phyloP scores from a whole-genome alignment of 2,888 invertebrate species.

The Pyrgus malvae region DNA sequence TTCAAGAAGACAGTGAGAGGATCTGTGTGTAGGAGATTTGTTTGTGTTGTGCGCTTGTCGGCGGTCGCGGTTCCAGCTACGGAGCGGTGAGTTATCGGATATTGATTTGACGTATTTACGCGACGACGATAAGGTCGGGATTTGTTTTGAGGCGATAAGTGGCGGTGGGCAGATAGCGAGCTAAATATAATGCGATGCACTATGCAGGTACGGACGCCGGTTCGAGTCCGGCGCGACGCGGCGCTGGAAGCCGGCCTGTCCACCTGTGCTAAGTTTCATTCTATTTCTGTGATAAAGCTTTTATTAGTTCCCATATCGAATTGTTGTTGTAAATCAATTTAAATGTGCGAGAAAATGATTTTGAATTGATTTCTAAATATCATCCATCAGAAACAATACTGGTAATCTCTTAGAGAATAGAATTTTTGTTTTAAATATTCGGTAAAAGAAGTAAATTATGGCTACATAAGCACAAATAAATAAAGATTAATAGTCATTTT shows the following conservation, averaged over 20 bases:
- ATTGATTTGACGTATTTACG: conserved; percentile 69
- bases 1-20: conserved; percentile 65
- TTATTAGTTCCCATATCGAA: neutral
- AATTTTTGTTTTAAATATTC: too few species aligned
- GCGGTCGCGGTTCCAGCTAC: conserved; percentile 38
- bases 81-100: conserved; percentile 63
- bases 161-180: conserved; percentile 40
- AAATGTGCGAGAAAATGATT: too few species aligned
- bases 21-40: conserved; percentile 46
- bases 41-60: conserved; percentile 44
- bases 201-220: conserved; percentile 9
- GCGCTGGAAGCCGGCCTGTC: neutral
- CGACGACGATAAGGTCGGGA: conserved; percentile 60
- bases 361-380: too few species aligned
- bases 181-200: conserved; percentile 12
- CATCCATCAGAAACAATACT: too few species aligned
- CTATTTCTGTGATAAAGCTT: conserved; percentile 1
- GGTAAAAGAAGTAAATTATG: too few species aligned
- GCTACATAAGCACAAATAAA: too few species aligned
- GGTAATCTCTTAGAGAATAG: too few species aligned
- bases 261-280: neutral
- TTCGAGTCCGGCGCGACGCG: neutral
- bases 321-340: too few species aligned
- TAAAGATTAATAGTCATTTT: too few species aligned
- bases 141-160: conserved; percentile 69